Base-by-base conservation (phyloP, 2,113 vertebrate species). In the Anhinga anhinga region DNA sequence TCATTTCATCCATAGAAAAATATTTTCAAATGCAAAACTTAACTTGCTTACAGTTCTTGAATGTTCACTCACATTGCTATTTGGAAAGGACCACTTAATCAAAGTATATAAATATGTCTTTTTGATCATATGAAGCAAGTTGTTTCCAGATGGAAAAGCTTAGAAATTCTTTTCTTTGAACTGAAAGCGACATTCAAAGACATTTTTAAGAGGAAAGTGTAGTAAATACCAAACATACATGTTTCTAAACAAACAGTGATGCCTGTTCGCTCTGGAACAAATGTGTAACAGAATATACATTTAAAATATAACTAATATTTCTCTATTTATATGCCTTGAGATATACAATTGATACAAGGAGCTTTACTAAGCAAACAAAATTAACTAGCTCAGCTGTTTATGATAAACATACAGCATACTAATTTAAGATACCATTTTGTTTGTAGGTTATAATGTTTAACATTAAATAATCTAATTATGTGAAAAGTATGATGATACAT, bases 91-190 rank as follows among this genome's bases (percentile, higher is more conserved):
- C 32, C 67, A 30, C 29, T 83, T 76, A 86, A 91, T 82, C 78
- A 90, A 93, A 94, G 25, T 55, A 42, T 47, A 92, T 59, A 84
- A 90, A 92, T 71, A 56, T 23, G 53, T 38, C 30, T 55, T 80
- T 96, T 86, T 93, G 92, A 93, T 95, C 85, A 62, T 23, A 70
- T 5, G 38, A 90, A 93, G 22, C n/a, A 93, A 94, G 45, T 15
- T 90, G 42, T 86, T 92, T 90, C 63, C 50, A 93, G 88, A 90
- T 50, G 32, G 47, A 81, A 95, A 88, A 88, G 50, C 76, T 73
- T 50, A 81, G 55, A 90, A 83, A 71, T 78, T 79, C 0, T 65
- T 90, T 91, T 77, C 62, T 93, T 83, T 95, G 45, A 96, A 94
- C 42, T 88, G 38, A 78, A 93, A 93, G 26, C 92, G 45, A 78